Base-by-base conservation (phyloP, 2,888 invertebrate genomes). In the Coelopa pilipes region DNA sequence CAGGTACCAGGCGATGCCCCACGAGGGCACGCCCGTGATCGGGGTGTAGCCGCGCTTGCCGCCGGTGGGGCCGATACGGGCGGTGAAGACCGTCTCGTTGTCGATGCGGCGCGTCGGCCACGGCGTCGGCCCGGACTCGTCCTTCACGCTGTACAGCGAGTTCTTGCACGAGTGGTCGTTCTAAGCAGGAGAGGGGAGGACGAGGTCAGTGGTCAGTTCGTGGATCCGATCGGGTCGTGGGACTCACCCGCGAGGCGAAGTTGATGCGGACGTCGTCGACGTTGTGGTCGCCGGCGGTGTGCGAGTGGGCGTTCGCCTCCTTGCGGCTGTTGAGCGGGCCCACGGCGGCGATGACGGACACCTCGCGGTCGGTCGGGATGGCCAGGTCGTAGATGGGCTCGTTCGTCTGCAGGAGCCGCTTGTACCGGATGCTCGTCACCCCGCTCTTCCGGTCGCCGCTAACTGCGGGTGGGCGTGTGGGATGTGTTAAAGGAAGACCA, bases 1-100 rank as follows among this genome's bases (percentile, higher is more conserved):
- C 83, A 97, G 92, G 89, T 96, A 97, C 96, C 96, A 97, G 19
- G 95, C 94, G 77, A 96, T 94, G 74, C 96, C 96, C 95, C 96
- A 96, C 0, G 94, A 93, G 9, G 94, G 93, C 79, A 91, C 82
- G 89, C 94, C 94, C 15, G 96, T 96, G 72, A 95, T 91, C 1
- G 93, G 90, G 0, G 93, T 91, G 87, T 96, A 96, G 0, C 96
- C 96, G 3, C 93, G 88, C 70, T 91, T 90, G 0, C 95, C 95
- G 1, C 94, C 96, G 0, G 95, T 93, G 0, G 96, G 96, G 0
- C 96, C 96, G 80, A 96, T 95, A 81, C 92, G 89, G 0, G 92
- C 96, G 1, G 90, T 91, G 84, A 96, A 92, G 70, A 89, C 90
- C 72, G 87, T 89, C 79, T 90, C 90, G 47, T 92, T 89, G 19